Evolutionary conservation across 1,140 invertebrate species (phyloP).

Genomic region (Scaptomyza hsui): DNA sequence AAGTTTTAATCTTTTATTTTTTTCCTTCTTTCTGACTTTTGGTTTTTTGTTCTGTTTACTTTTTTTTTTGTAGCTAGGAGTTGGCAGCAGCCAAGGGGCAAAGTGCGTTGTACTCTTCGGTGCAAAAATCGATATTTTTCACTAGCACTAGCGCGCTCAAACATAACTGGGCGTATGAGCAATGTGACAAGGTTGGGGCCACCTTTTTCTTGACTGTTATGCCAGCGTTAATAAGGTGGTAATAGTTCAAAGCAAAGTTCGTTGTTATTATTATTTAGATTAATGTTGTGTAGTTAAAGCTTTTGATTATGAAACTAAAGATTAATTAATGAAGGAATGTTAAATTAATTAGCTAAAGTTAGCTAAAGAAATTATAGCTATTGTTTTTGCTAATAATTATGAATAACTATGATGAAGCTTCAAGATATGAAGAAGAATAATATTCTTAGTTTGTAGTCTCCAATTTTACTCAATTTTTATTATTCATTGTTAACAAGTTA

Average conservation of each 20-base stretch:
- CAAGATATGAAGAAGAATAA: too few species aligned
- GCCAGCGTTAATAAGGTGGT: too few species aligned
- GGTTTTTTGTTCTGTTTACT: conserved; percentile 44
- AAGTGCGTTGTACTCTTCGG: conserved; percentile 72
- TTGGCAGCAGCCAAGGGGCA: conserved; percentile 67
- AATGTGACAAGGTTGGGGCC: conserved; percentile 23
- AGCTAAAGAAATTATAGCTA: too few species aligned
- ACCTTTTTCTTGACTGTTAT: too few species aligned
- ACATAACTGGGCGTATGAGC: conserved; percentile 44
- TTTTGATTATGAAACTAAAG: background rate
- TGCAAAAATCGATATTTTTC: conserved; percentile 49
- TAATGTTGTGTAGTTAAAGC: background rate
- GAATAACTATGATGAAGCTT: too few species aligned
- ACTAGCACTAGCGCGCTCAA: background rate
- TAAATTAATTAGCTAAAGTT: too few species aligned
- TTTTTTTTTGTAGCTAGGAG: conserved; percentile 20
- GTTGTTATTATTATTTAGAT: background rate
- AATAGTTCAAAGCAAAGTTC: background rate
- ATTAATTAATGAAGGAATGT: background rate
- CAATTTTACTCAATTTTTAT: too few species aligned
- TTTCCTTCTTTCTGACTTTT: conserved; percentile 49
- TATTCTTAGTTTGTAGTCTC: too few species aligned
- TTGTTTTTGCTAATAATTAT: too few species aligned
- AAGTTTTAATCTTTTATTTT: conserved; percentile 34
- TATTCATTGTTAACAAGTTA: too few species aligned